phyloP scores from a whole-genome alignment of 2,113 vertebrate species.

The Oxygymnocypris stewartii region DNA sequence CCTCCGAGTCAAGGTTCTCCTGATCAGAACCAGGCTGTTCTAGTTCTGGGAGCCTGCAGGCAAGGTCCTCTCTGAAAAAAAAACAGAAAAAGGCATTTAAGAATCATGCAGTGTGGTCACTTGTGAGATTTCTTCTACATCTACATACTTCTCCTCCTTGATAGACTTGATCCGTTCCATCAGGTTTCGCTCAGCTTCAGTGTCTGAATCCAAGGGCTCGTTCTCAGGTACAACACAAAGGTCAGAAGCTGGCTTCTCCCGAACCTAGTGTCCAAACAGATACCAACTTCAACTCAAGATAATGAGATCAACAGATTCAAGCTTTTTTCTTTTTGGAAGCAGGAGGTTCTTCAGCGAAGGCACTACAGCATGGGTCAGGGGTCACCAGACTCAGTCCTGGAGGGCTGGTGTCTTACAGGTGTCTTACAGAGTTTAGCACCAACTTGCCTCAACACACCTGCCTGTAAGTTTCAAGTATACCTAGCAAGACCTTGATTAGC shows the following conservation, averaged over 20 bases:
- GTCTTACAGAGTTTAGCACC: too few relatives aligned
- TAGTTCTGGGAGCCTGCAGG: conserved; percentile 90
- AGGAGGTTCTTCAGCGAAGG: neutral
- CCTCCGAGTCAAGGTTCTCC: conserved; percentile 93
- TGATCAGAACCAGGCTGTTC: conserved; percentile 93
- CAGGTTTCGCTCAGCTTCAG: conserved; percentile 83
- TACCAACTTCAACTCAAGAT: neutral
- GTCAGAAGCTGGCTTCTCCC: conserved; percentile 67
- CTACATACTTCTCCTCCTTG: conserved; percentile 90
- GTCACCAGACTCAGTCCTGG: too few relatives aligned
- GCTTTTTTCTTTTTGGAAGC: neutral
- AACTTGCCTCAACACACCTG: too few relatives aligned
- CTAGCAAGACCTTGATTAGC: too few relatives aligned
- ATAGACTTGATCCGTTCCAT: conserved; percentile 91
- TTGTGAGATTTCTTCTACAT: neutral
- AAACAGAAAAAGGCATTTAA: neutral
- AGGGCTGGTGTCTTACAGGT: too few relatives aligned
- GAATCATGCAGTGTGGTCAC: neutral
- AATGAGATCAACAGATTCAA: neutral
- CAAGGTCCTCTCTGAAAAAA: conserved; percentile 86
- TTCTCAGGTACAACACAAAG: conserved; percentile 80
- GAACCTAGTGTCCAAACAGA: conserved; percentile 63
- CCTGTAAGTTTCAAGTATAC: too few relatives aligned
- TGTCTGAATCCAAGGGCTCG: conserved; percentile 77
- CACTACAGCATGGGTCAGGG: too few relatives aligned